Base-by-base conservation (phyloP, 2,888 invertebrate species). In the Oscheius myriophilus region DNA sequence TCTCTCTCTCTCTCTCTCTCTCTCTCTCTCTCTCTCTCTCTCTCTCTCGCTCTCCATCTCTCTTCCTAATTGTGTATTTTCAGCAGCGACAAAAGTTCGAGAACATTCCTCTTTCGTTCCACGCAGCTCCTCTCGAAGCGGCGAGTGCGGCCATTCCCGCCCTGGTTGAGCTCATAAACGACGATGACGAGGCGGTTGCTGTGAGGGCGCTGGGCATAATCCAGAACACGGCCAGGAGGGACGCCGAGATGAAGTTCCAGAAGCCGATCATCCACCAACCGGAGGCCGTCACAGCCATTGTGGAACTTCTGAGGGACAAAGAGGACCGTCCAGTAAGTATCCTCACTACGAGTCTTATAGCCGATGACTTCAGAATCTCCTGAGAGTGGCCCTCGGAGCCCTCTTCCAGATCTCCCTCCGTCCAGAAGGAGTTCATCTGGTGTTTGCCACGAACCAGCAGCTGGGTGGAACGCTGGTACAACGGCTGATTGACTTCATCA, bases 171-270 rank as follows among this genome's bases (percentile, higher is more conserved):
- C 59, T 84, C 18, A 79, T 84, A 66, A 81, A 76, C 39, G 84
- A 84, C 64, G 66, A 64, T 11, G 82, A 82, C 58, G 81, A 81
- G 57, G 80, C 78, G 26, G 83, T 83, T 6, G 81, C 76, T 0
- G 69, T 71, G 49, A 77, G 77, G 45, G 82, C 83, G 1, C 70
- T 83, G 55, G 74, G 71, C 41, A 76, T 84, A 11, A 75, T 84
- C 70, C 77, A 76, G 61, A 73, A 77, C 26, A 82, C 82, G 23
- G 83, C 82, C 7, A 82, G 79, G 67, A 72, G 76, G 72, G 84
- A 84, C 54, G 55, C 73, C 11, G 77, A 78, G 18, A 65, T 64
- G 0, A 66, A 74, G 7, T 73, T 67, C 23, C 65, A 55, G 55
- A 64, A 73, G 51, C 64, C 76, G 18, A 65, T 72, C 14, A 76